phyloP scores from a whole-genome alignment of 2,797 vertebrate genomes.

The Cynopterus sphinx region DNA sequence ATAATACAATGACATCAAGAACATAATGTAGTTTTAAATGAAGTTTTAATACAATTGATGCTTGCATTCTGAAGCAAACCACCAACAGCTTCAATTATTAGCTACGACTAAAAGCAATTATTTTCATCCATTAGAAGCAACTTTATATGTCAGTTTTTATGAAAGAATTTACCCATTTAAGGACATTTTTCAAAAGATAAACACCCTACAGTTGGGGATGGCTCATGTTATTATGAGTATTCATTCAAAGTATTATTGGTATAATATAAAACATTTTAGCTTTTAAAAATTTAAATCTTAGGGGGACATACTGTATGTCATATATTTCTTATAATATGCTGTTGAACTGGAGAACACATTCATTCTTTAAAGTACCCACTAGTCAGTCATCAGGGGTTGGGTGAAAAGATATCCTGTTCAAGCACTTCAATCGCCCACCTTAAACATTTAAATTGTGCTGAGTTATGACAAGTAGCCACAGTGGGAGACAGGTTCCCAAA shows the following conservation, averaged over 20 bases:
- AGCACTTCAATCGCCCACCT: neutral
- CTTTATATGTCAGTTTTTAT: conserved; percentile 10
- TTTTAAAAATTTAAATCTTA: conserved; percentile 54
- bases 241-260: conserved; percentile 26
- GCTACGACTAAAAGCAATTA: conserved; percentile 35
- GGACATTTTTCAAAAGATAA: conserved; percentile 45
- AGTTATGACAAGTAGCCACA: conserved; percentile 28
- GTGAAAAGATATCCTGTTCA: conserved; percentile 39
- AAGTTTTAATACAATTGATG: neutral
- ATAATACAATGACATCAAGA: conserved; percentile 10
- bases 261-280: neutral
- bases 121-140: conserved; percentile 50
- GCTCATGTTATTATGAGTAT: conserved; percentile 16
- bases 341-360: conserved; percentile 20
- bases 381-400: neutral
- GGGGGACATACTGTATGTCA: neutral
- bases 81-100: conserved; percentile 14
- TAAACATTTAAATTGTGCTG: conserved; percentile 43
- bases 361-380: conserved; percentile 39
- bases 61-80: conserved; percentile 36
- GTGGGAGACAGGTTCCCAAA: conserved; percentile 21
- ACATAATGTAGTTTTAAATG: neutral
- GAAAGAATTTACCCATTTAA: conserved; percentile 47
- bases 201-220: neutral
- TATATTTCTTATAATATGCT: conserved; percentile 9